Percentiles rank a stretch among this genome's conserved stretches.
phyloP scores from a whole-genome alignment of 2,888 invertebrate genomes.

The Diaperis boleti region DNA sequence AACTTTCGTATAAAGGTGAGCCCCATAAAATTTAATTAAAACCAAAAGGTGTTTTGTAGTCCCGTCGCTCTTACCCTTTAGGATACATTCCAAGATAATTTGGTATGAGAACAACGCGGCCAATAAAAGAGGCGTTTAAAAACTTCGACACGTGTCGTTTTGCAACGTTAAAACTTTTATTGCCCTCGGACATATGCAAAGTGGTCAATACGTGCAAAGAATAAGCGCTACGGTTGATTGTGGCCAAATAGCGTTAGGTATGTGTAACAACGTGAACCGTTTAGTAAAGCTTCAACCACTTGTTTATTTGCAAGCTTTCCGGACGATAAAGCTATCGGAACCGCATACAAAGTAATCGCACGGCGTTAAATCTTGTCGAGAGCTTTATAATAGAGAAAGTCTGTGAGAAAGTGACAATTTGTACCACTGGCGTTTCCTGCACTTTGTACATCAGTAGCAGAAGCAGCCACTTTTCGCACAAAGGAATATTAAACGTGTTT shows the following conservation, averaged over 20 bases:
- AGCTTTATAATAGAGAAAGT: constrained; percentile 27
- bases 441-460: neutral
- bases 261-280: constrained; percentile 24
- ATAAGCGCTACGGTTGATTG: constrained; percentile 14
- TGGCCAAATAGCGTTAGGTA: constrained; percentile 10
- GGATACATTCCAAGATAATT: too few species aligned
- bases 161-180: neutral
- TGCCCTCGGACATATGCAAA: constrained; percentile 13
- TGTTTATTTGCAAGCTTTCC: constrained; percentile 43
- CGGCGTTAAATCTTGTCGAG: constrained; percentile 35
- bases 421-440: constrained; percentile 9
- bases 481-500: constrained; percentile 7
- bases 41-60: too few species aligned
- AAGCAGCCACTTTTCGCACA: neutral
- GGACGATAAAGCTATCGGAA: constrained; percentile 42
- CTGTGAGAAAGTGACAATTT: constrained; percentile 29
- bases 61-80: too few species aligned
- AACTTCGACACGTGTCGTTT: neutral
- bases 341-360: constrained; percentile 42
- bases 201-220: constrained; percentile 19
- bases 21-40: too few species aligned
- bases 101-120: neutral
- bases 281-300: constrained; percentile 33
- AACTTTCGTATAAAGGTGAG: too few species aligned
- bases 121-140: neutral